Conservation (phyloP, 2,888 invertebrate species). For the Plemyria rubiginata region DNA sequence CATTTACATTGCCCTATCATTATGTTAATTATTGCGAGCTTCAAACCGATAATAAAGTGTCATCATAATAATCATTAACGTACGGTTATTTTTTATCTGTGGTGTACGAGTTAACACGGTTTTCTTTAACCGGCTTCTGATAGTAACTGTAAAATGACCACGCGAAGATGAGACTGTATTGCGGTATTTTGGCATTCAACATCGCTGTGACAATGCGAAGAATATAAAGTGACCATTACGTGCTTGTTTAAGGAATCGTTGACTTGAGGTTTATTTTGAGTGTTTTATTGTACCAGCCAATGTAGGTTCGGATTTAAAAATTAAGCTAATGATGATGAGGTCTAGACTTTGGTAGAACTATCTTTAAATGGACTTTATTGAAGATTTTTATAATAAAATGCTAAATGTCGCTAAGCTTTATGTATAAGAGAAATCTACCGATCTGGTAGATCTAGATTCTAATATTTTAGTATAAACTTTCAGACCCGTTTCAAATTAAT, state of each 20-base stretch:
- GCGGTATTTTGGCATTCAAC: conserved; percentile 21
- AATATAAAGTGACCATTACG: conserved; percentile 6
- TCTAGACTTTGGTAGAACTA: neutral
- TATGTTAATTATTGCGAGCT: conserved; percentile 9
- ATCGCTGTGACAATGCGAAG: conserved; percentile 13
- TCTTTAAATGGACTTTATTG: neutral
- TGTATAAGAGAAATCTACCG: conserved; percentile 11
- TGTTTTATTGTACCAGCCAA: neutral
- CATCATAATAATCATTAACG: conserved; percentile 30
- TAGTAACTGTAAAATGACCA: conserved; percentile 27
- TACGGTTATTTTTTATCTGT: conserved; percentile 25
- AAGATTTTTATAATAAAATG: no score
- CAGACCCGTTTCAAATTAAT: conserved; percentile 29
- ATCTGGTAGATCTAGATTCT: conserved; percentile 14
- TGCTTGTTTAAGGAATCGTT: neutral
- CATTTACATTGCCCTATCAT: conserved; percentile 7
- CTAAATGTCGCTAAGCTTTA: neutral
- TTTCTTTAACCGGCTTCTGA: conserved; percentile 17
- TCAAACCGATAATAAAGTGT: conserved; percentile 23
- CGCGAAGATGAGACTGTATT: conserved; percentile 3
- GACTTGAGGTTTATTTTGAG: neutral
- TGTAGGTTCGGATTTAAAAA: neutral
- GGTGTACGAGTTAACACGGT: conserved; percentile 19
- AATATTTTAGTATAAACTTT: conserved; percentile 9
- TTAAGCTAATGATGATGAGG: neutral